Percentiles rank a stretch among this genome's conserved stretches.
phyloP scores from a whole-genome alignment of 2,113 vertebrate species.

The Spermophilus dauricus region DNA sequence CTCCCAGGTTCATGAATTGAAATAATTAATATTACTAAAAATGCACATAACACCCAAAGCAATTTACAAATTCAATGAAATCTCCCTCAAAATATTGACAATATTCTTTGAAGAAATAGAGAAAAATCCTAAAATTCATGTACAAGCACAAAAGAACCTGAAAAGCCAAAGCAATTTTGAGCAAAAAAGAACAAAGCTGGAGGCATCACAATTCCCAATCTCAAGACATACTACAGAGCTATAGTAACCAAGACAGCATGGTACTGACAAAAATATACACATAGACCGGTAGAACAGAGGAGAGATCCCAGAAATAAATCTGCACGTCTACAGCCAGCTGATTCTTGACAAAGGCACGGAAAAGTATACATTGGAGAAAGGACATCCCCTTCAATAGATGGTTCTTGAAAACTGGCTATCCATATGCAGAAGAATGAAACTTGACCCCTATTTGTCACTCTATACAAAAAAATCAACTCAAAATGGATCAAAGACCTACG shows the following conservation, averaged over 20 bases:
- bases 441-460: background rate
- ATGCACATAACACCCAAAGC: background rate
- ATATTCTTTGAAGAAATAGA: background rate
- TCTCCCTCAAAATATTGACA: no score
- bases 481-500: background rate
- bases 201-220: background rate
- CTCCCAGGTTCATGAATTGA: background rate
- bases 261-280: background rate
- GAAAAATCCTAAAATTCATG: background rate
- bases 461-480: background rate
- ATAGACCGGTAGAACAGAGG: background rate
- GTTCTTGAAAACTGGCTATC: background rate
- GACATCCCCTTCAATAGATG: background rate
- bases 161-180: background rate
- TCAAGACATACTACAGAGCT: background rate
- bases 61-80: background rate
- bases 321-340: background rate
- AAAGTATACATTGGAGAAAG: background rate
- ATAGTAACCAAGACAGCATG: background rate
- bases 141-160: background rate
- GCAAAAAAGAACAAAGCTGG: background rate
- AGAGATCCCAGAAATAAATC: background rate
- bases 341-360: background rate
- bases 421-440: background rate
- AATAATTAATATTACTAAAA: background rate